Evolutionary conservation across 23 tunicate species (phyloP).

Genomic region (Ciona savignyi): DNA sequence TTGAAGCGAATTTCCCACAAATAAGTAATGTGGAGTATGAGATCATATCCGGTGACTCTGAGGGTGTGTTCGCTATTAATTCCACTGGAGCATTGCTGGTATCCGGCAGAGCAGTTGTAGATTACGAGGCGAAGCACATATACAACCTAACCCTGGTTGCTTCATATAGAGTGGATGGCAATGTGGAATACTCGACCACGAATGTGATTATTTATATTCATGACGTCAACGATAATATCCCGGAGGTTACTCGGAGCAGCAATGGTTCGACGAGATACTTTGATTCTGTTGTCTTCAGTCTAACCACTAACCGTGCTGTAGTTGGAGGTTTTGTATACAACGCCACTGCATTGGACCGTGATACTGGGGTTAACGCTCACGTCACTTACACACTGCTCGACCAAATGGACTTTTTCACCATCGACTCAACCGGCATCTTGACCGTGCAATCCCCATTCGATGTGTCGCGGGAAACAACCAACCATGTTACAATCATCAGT

Average conservation of each 20-base stretch:
- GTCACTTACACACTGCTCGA: slow-evolving; percentile 28
- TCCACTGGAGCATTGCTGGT: slow-evolving; percentile 14
- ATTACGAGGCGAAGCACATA: not conserved
- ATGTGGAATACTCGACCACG: slow-evolving; percentile 2
- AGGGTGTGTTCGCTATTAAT: slow-evolving; percentile 14
- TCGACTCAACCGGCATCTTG: slow-evolving; percentile 18
- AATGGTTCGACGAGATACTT: not conserved
- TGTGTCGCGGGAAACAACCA: not conserved
- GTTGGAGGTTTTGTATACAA: slow-evolving; percentile 24
- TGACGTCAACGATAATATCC: slow-evolving; percentile 61
- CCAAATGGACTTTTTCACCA: slow-evolving; percentile 19
- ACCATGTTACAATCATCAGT: slow-evolving; percentile 26
- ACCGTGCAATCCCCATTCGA: slow-evolving; percentile 5
- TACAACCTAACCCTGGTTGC: slow-evolving; percentile 34
- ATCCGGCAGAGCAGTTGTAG: not conserved
- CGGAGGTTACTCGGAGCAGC: not conserved
- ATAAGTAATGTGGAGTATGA: not conserved
- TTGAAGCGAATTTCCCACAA: not conserved
- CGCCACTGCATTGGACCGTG: slow-evolving; percentile 37
- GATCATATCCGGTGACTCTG: slow-evolving; percentile 25
- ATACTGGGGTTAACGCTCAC: slow-evolving; percentile 41
- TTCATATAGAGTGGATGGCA: not conserved
- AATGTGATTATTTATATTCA: slow-evolving; percentile 9
- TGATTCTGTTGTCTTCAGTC: not conserved
- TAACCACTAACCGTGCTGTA: not conserved